phyloP scores from a whole-genome alignment of 2,113 vertebrate genomes.

The Cyphomyrus discorhynchus region DNA sequence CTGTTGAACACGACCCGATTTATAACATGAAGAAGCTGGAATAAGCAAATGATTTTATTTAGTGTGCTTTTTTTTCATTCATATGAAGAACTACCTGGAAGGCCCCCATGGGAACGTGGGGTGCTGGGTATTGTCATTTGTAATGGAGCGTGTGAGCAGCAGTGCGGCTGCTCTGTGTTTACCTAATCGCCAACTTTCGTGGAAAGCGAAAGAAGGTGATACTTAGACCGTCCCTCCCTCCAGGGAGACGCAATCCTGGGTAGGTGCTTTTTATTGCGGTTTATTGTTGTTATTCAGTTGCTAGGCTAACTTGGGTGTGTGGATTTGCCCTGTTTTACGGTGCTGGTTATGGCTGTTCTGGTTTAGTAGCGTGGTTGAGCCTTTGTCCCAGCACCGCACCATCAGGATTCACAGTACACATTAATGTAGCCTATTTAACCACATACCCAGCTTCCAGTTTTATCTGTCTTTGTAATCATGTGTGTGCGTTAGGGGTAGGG shows the following conservation, averaged over 20 bases:
- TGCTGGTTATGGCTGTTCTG: background rate
- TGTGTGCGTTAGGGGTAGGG: background rate
- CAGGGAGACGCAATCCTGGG: background rate
- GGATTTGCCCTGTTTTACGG: background rate
- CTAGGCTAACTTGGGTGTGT: background rate
- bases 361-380: background rate
- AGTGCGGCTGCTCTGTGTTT: background rate
- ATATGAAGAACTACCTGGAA: background rate
- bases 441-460: background rate
- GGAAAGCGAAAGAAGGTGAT: constrained; percentile 1
- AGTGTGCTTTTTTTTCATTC: background rate
- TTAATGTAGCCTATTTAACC: background rate
- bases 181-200: background rate
- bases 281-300: background rate
- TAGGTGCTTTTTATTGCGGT: background rate
- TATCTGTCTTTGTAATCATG: background rate
- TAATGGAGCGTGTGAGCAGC: background rate
- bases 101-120: background rate
- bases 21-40: background rate
- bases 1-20: background rate
- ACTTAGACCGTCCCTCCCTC: background rate
- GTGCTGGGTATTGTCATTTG: background rate
- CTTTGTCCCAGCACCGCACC: background rate
- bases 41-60: background rate
- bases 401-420: background rate